phyloP scores from a whole-genome alignment of 2,113 vertebrate species.

The Pomatostomus ruficeps region DNA sequence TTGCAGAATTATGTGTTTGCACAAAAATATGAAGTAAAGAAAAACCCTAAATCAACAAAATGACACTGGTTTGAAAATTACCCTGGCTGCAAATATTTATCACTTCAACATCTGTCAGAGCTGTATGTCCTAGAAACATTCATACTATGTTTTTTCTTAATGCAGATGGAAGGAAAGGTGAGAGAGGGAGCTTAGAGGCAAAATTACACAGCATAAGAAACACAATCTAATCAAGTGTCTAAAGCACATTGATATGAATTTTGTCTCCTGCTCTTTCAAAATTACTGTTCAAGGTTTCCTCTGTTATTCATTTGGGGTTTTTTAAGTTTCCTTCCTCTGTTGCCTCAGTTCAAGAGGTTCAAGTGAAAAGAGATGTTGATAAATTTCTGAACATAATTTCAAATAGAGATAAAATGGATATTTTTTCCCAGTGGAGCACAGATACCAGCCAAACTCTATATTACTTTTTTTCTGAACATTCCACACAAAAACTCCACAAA shows the following conservation, averaged over 20 bases:
- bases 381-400: background rate
- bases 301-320: background rate
- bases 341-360: background rate
- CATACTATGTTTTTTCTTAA: background rate
- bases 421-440: background rate
- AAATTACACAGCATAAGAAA: background rate
- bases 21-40: background rate
- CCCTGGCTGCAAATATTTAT: conserved; percentile 13
- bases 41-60: background rate
- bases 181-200: background rate
- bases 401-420: background rate
- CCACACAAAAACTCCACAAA: background rate
- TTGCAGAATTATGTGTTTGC: background rate
- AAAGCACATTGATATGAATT: background rate
- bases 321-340: background rate
- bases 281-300: background rate
- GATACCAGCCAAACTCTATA: background rate
- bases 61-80: background rate
- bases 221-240: background rate
- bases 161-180: background rate
- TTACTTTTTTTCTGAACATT: background rate
- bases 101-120: background rate
- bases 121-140: background rate
- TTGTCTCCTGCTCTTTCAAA: background rate
- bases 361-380: background rate